Base-by-base conservation (phyloP, 2,113 vertebrate genomes). In the Condylura cristata region DNA sequence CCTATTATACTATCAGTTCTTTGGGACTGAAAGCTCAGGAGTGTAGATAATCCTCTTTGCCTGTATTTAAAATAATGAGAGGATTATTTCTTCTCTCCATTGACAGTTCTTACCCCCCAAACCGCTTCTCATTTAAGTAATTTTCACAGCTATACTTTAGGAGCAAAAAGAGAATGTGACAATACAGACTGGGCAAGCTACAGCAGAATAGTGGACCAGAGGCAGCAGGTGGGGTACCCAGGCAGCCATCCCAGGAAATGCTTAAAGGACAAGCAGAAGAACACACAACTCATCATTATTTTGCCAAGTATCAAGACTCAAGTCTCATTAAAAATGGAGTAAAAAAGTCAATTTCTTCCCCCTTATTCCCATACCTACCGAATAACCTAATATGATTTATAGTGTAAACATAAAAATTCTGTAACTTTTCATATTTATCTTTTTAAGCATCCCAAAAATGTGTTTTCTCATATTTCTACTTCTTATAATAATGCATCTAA, bases 141-240 rank as follows among this genome's bases (percentile, higher is more conserved):
- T 97, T 96, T 95, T 96, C 93, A 96, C 93, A 93, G 95, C 85
- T 48, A 34, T 72, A 85, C 26, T 14, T 22, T 11, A 93, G 80
- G 66, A 93, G 30, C 72, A 83, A 91, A 90, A 80, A 88, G 75
- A 58, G 53, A 76, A 58, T 17, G 13, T n/a, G 34, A 60, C 12
- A 20, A 51, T 16, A 30, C 3, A 32, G 75, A 76, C 46, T 51
- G 1, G 10, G 53, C 32, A 86, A 78, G 32, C 58, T 74, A 87
- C 87, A 82, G 65, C 39, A 44, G 51, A 78, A 32, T 13, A 72
- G 61, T 13, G 68, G 46, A 83, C 63, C 28, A 61, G 75, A 0
- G 44, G 20, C 58, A 82, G 58, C 61, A 34, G 26, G 46, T 32
- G 34, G 53, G 79, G 46, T 39, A 51, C 34, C 63, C n/a, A 22